phyloP scores from a whole-genome alignment of 2,797 vertebrate species.

The Sylvilagus floridanus region DNA sequence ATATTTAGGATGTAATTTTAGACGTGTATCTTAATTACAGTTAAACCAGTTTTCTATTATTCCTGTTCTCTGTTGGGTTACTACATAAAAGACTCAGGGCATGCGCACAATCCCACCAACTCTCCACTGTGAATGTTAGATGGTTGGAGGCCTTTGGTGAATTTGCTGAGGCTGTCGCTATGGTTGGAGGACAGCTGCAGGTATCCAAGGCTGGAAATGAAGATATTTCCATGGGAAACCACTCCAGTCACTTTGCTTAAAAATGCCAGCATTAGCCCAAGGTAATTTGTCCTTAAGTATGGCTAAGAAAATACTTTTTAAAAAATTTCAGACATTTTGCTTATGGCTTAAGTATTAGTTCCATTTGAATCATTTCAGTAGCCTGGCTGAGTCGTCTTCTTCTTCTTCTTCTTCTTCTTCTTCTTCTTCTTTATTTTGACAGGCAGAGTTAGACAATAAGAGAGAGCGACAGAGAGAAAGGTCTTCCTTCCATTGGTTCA shows the following conservation, averaged over 20 bases:
- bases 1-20: conserved; percentile 62
- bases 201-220: not conserved
- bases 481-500: too few relatives aligned
- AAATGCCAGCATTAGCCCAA: not conserved
- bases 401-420: not conserved
- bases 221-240: conserved; percentile 27
- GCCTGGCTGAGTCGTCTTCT: not conserved
- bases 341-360: conserved; percentile 1
- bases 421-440: too few relatives aligned
- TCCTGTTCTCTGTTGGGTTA: not conserved
- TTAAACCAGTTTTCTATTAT: conserved; percentile 70
- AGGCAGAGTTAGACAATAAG: too few relatives aligned
- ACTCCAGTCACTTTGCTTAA: conserved; percentile 12
- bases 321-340: not conserved
- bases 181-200: not conserved
- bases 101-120: conserved; percentile 40
- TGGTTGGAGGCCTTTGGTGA: not conserved
- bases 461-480: too few relatives aligned
- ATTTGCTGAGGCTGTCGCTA: not conserved
- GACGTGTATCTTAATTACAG: conserved; percentile 67
- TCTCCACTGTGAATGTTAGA: not conserved
- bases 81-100: conserved; percentile 27
- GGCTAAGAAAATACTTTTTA: not conserved
- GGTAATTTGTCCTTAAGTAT: conserved; percentile 31
- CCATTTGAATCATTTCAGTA: not conserved